phyloP scores from a whole-genome alignment of 92 coral and sea anemone species.

The Scolanthus callimorphus region DNA sequence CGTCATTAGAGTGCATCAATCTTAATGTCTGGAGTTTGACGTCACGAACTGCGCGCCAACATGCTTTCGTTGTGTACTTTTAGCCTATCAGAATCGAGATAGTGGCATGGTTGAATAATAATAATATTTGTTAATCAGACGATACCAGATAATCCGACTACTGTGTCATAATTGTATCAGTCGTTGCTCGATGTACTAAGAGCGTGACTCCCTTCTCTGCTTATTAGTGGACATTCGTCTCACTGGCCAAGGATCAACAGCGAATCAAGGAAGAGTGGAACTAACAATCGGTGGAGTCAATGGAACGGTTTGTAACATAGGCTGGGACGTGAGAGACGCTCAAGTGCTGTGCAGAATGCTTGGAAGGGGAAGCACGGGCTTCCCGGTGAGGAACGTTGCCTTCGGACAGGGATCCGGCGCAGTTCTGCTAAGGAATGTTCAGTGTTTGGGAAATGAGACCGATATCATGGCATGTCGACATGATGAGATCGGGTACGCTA shows the following conservation, averaged over 20 bases:
- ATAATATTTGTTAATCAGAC: too few species aligned
- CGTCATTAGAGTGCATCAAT: too few species aligned
- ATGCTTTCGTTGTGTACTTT: too few species aligned
- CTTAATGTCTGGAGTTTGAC: too few species aligned
- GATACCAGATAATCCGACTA: too few species aligned
- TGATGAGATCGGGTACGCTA: neutral
- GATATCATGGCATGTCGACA: constrained; percentile 21
- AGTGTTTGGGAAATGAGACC: constrained; percentile 27
- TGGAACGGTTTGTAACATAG: constrained; percentile 26
- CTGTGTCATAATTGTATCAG: too few species aligned
- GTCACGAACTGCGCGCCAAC: too few species aligned
- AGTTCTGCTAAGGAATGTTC: constrained; percentile 7
- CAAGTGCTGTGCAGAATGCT: constrained; percentile 33
- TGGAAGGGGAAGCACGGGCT: constrained; percentile 22
- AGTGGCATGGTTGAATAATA: too few species aligned
- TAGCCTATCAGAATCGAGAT: too few species aligned
- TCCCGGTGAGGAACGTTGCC: constrained; percentile 9
- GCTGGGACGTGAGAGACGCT: constrained; percentile 37
- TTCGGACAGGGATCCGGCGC: constrained; percentile 26
- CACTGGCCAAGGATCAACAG: constrained; percentile 14
- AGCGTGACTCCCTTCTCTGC: too few species aligned
- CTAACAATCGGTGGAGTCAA: constrained; percentile 10
- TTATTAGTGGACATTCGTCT: constrained; percentile 20
- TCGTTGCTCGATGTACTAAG: too few species aligned
- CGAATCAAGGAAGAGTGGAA: constrained; percentile 34